Percentiles rank a stretch among this genome's conserved stretches.
Conservation (phyloP, 1,140 invertebrate genomes). For the Bombus breviceps region DNA sequence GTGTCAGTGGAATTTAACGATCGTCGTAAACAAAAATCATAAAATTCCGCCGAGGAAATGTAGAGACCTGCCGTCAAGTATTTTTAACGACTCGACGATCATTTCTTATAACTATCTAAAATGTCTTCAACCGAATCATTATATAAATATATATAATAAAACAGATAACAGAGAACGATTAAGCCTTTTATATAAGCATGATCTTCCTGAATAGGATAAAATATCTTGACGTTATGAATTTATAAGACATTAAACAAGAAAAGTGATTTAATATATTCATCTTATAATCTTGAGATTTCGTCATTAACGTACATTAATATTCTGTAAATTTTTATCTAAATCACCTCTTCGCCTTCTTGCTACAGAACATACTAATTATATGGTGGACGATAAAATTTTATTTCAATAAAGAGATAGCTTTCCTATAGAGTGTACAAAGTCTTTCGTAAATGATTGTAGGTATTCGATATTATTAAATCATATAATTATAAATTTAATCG, state of each 20-base stretch:
- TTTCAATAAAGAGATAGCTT: no score
- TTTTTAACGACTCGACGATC: not conserved
- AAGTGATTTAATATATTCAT: not conserved
- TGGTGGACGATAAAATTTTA: no score
- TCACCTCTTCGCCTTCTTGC: no score
- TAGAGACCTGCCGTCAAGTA: not conserved
- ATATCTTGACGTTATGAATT: not conserved
- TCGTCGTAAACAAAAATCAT: slow-evolving; percentile 1
- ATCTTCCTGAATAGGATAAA: not conserved
- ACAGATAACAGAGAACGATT: not conserved
- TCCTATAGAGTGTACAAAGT: no score
- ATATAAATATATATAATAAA: not conserved
- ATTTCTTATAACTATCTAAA: not conserved
- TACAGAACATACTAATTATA: no score
- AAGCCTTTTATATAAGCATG: not conserved
- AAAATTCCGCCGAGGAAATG: not conserved
- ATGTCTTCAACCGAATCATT: not conserved
- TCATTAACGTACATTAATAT: no score
- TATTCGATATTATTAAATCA: no score
- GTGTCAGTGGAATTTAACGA: not conserved
- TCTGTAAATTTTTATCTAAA: no score
- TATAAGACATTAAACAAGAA: not conserved
- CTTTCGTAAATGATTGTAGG: no score
- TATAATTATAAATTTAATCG: no score
- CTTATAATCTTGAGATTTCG: no score